phyloP scores from a whole-genome alignment of 1,140 invertebrate species.

The Trachelipus rathkii region DNA sequence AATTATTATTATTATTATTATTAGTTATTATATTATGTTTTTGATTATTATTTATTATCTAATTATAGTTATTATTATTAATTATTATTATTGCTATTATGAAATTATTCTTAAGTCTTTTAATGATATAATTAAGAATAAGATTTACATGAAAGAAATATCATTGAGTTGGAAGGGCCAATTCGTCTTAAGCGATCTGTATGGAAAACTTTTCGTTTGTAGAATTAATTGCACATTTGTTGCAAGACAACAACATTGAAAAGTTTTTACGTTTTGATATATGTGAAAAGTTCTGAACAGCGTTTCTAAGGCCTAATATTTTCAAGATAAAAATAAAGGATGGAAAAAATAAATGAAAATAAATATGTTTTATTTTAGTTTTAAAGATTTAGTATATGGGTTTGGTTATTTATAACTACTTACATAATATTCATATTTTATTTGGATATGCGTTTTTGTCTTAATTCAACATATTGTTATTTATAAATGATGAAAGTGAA shows the following conservation, averaged over 20 bases:
- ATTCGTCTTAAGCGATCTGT: not conserved
- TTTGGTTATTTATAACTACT: not conserved
- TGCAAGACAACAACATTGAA: not conserved
- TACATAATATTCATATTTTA: no score
- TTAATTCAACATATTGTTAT: no score
- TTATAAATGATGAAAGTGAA: no score
- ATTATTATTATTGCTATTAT: no score
- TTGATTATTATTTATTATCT: no score
- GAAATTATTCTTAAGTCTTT: not conserved
- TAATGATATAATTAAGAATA: not conserved
- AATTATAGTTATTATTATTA: no score
- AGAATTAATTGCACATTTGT: not conserved
- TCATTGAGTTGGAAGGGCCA: not conserved
- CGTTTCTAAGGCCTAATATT: not conserved
- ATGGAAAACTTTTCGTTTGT: not conserved
- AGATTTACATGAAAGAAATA: not conserved
- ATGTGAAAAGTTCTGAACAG: not conserved
- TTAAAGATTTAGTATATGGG: not conserved
- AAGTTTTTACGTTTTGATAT: not conserved
- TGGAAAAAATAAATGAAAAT: no score
- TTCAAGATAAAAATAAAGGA: not conserved
- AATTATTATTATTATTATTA: no score
- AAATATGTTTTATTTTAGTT: slow-evolving; percentile 9
- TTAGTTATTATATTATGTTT: no score
- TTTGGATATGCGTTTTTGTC: no score